A percentile compares a stretch with the other conserved stretches of the same genome.
Conservation (phyloP, 2,113 vertebrate species). For the Phyllostomus discolor region DNA sequence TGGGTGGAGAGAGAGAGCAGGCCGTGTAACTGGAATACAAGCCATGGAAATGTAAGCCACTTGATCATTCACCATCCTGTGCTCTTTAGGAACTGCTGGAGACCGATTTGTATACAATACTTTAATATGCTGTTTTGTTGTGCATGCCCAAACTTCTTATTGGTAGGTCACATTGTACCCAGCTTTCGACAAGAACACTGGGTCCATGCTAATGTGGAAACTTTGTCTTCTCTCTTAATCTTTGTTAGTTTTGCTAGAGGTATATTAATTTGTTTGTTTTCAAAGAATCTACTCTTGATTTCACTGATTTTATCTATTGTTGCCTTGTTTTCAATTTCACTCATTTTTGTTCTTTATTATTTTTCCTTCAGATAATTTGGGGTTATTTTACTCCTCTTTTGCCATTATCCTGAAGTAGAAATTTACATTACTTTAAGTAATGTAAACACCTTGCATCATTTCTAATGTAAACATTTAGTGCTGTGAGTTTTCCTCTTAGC, state of each 20-base stretch:
- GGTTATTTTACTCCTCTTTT: neutral
- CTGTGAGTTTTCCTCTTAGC: too few species aligned
- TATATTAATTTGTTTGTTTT: neutral
- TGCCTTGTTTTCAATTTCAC: too few species aligned
- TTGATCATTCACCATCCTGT: too few species aligned
- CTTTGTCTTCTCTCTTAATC: neutral
- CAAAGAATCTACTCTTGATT: too few species aligned
- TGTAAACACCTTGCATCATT: too few species aligned
- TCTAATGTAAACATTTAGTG: too few species aligned
- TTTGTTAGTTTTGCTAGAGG: neutral
- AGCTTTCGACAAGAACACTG: neutral
- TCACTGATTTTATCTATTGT: too few species aligned
- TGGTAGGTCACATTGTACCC: too few species aligned
- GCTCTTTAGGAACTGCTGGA: neutral
- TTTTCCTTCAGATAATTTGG: neutral
- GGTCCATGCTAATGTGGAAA: neutral
- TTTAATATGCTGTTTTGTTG: neutral
- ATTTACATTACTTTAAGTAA: too few species aligned
- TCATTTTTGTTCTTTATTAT: neutral
- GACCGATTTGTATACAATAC: neutral
- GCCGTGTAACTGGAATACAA: neutral
- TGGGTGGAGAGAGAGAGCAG: neutral
- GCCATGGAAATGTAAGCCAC: neutral
- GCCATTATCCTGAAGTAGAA: neutral
- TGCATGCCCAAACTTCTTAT: neutral